Evolutionary conservation across 2,888 invertebrate genomes (phyloP), one percentile per base, ranked within the genome.

Genomic region (Homarus gammarus): DNA sequence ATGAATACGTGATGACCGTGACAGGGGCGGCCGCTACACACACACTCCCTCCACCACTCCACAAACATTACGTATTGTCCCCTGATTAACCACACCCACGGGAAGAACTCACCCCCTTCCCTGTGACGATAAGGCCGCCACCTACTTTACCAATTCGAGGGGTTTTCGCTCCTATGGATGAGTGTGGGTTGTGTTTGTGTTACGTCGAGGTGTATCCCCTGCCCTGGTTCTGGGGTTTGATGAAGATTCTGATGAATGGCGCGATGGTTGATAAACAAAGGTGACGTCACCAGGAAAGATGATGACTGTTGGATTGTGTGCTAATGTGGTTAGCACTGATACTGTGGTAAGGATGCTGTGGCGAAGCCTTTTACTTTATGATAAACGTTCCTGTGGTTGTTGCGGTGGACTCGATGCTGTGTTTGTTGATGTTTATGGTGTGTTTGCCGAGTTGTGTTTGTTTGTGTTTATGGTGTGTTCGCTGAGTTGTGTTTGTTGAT

Each of bases 1-100:
- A 64, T 64, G 64, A 64, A 64, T 64, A 64, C 27, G 8, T 64
- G 27, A 64, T 64, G 64, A 27, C 27, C 31, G 64, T 64, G 64
- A 64, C 64, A 22, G 56, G 3, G 56, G 3, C 22, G 18, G 56
- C 18, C 2, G 0, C 3, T 22, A 22, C 56, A 22, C 56, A 12
- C 22, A 22, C 56, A 22, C 12, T 3, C 56, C n/a, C n/a, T n/a
- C 56, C 56, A 18, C 3, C 56, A 56, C 56, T 56, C 56, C 56
- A 56, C 56, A 56, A 56, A 56, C 56, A 56, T 22, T 18, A 22
- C 56, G 22, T 22, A 56, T 56, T 56, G 56, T 56, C 56, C 56
- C 56, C 56, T 56, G 56, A 56, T 56, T 56, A 56, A 56, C 56
- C 18, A 56, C 22, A 18, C 22, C 22, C 56, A 22, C 56, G 56